phyloP scores from a whole-genome alignment of 1,140 invertebrate genomes.

The Trialeurodes vaporariorum region DNA sequence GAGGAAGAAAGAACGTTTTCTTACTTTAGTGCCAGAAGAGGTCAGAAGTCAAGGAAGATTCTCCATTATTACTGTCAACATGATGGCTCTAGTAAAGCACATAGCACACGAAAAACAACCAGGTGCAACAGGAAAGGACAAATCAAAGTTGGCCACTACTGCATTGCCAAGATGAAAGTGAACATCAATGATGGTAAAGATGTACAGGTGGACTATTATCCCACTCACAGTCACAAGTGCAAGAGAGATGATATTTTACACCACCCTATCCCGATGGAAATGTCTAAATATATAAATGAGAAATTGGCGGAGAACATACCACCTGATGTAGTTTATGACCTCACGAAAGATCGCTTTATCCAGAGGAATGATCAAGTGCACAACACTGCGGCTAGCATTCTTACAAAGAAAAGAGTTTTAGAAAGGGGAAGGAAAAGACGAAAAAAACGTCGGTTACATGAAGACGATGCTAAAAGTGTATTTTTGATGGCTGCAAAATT shows the following conservation, averaged over 20 bases:
- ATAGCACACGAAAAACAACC: background rate
- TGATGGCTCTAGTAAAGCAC: slow-evolving; percentile 5
- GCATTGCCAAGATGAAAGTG: slow-evolving; percentile 9
- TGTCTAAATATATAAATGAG: slow-evolving; percentile 6
- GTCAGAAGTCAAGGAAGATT: background rate
- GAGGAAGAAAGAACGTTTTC: slow-evolving; percentile 5
- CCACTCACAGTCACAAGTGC: slow-evolving; percentile 1
- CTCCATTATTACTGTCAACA: slow-evolving; percentile 7
- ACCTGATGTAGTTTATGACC: background rate
- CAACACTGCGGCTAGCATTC: background rate
- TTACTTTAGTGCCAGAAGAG: slow-evolving; percentile 1
- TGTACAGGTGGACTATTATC: slow-evolving; percentile 1
- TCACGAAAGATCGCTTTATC: background rate
- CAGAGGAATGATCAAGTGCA: background rate
- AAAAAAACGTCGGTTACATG: slow-evolving; percentile 2
- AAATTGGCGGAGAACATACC: background rate
- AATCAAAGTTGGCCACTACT: slow-evolving; percentile 1
- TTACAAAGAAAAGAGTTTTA: slow-evolving; percentile 1
- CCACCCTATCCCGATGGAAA: slow-evolving; percentile 4
- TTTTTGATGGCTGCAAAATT: background rate
- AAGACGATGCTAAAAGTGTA: slow-evolving; percentile 7
- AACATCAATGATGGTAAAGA: background rate
- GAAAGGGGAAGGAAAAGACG: background rate
- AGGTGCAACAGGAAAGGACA: background rate
- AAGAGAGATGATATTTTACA: slow-evolving; percentile 2